Conservation (phyloP, 2,797 vertebrate species). For the Hypotaenidia philippensis region DNA sequence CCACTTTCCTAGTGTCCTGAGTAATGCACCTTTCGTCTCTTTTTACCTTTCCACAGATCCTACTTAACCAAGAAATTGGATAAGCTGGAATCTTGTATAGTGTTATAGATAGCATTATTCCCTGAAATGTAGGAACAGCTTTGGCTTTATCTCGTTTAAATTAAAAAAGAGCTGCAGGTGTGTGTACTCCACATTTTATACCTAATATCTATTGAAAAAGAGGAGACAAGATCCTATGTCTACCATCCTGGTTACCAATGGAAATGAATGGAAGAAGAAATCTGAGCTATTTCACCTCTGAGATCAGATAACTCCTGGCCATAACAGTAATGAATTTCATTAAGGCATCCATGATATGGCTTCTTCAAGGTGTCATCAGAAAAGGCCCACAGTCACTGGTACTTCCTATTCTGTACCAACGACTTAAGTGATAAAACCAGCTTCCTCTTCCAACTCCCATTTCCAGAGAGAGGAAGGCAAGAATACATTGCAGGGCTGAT, state of each 20-base stretch:
- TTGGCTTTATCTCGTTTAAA: background rate
- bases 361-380: background rate
- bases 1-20: background rate
- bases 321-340: background rate
- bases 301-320: background rate
- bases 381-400: background rate
- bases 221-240: fast-evolving
- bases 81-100: background rate
- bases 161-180: background rate
- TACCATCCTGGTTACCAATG: background rate
- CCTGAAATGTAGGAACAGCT: background rate
- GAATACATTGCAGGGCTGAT: background rate
- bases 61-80: background rate
- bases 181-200: background rate
- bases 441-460: background rate
- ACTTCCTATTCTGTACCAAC: background rate
- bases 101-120: background rate
- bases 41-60: background rate
- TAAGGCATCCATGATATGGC: background rate
- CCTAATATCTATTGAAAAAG: background rate
- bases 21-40: background rate
- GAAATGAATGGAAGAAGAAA: background rate
- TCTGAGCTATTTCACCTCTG: background rate
- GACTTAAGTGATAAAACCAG: background rate
- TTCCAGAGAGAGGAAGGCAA: background rate